Percentiles rank a stretch among this genome's conserved stretches.
phyloP scores from a whole-genome alignment of 2,113 vertebrate genomes.

The Hemicordylus capensis region DNA sequence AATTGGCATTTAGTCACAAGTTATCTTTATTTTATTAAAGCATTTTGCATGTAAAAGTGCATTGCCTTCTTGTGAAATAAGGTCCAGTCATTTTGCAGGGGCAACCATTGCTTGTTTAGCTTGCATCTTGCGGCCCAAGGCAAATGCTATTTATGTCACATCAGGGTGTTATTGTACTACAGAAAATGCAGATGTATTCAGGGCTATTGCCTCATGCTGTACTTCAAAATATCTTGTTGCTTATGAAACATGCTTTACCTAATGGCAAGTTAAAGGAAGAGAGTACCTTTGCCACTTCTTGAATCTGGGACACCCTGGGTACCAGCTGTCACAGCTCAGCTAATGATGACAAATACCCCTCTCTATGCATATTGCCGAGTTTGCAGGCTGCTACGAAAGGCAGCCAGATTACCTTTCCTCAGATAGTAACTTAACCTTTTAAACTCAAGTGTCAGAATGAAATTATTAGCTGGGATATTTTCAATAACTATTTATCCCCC shows the following conservation, averaged over 20 bases:
- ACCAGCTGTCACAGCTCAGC: slow-evolving; percentile 97
- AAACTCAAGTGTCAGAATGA: slow-evolving; percentile 78
- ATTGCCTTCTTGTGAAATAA: slow-evolving; percentile 35
- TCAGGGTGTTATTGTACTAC: slow-evolving; percentile 38
- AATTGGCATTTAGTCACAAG: slow-evolving; percentile 20
- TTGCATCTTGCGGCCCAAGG: slow-evolving; percentile 63
- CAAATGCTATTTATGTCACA: slow-evolving; percentile 67
- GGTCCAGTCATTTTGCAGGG: slow-evolving; percentile 41
- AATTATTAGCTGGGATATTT: slow-evolving; percentile 72
- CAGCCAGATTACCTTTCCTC: slow-evolving; percentile 83
- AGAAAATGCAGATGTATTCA: slow-evolving; percentile 57
- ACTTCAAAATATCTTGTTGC: slow-evolving; percentile 62
- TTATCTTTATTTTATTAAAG: slow-evolving; percentile 39
- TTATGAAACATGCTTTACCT: slow-evolving; percentile 61
- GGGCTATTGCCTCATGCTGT: slow-evolving; percentile 56
- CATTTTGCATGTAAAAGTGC: slow-evolving; percentile 16
- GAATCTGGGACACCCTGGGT: slow-evolving; percentile 93
- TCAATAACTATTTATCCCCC: slow-evolving; percentile 68
- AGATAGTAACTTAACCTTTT: slow-evolving; percentile 83
- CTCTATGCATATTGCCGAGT: slow-evolving; percentile 95
- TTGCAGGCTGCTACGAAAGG: slow-evolving; percentile 78
- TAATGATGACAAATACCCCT: slow-evolving; percentile 99
- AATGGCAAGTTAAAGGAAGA: slow-evolving; percentile 70
- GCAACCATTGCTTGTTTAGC: slow-evolving; percentile 42
- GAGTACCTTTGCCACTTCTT: slow-evolving; percentile 85